Evolutionary conservation across 1,140 invertebrate genomes (phyloP), one percentile per base, ranked within the genome.

Genomic region (Drosophila truncata): DNA sequence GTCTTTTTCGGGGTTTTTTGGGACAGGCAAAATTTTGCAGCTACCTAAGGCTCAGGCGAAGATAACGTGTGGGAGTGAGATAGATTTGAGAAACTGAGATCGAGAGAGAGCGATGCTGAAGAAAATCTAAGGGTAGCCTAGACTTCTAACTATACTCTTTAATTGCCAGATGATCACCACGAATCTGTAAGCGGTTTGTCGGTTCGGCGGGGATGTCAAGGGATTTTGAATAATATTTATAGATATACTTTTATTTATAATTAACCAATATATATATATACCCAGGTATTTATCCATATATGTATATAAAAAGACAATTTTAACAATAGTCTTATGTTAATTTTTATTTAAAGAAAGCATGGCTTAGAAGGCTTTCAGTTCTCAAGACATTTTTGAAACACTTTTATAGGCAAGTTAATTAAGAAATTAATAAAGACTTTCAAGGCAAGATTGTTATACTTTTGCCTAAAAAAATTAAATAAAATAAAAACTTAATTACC

Each of bases 11-110:
- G 33, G 27, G 14, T 55, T 54, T 46, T 80, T 61, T 41, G 58
- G 82, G 60, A 74, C 77, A 78, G 78, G 63, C 75, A 82, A 76
- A 82, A 81, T 88, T 88, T 83, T 83, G 80, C 80, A 83, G 80
- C 80, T 83, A 87, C 64, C 75, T 67, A 78, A 79, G 50, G 18
- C 7, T 11, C 18, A 9, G 16, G 13, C 16, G 33, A 14, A 11
- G 41, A 33, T 54, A 37, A 25, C 13, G 10, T 52, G 72, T 66
- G 44, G 29, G 18, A 55, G 70, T 64, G 58, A 39, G 71, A 74
- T 16, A 14, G 50, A 41, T 25, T 55, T 23, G 16, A 23, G 14
- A 33, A 25, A 27, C 14, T 9, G 25, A 47, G 13, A n/a, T 16
- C 14, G 18, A 11, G 14, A 11, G 16, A 20, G n/a, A 31, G 10